Percentiles rank a stretch among this genome's conserved stretches.
phyloP scores from a whole-genome alignment of 2,888 invertebrate species.

The Platerodrilus igneus region DNA sequence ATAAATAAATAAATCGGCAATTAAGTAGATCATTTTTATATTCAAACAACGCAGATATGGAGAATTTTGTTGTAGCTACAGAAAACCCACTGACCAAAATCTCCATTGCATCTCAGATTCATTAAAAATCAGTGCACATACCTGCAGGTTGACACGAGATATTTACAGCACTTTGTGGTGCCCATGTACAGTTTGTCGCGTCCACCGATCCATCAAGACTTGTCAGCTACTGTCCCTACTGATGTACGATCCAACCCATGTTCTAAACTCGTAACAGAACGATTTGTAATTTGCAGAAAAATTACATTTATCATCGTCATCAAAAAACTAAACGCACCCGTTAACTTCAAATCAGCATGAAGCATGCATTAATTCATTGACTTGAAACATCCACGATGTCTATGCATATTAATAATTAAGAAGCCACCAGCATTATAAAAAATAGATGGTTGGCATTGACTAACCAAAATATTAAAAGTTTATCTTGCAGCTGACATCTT shows the following conservation, averaged over 20 bases:
- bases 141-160: slow-evolving; percentile 17
- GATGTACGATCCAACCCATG: slow-evolving; percentile 30
- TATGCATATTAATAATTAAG: no score
- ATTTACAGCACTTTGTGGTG: slow-evolving; percentile 28
- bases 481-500: slow-evolving; percentile 15
- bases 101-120: no score
- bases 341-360: no score
- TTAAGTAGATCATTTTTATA: no score
- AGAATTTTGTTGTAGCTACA: no score
- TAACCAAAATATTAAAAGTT: slow-evolving; percentile 17
- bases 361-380: no score
- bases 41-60: no score
- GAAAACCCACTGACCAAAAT: no score
- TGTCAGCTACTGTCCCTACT: slow-evolving; percentile 36
- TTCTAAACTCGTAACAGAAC: slow-evolving; percentile 21
- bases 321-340: no score
- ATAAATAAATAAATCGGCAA: no score
- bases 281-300: slow-evolving; percentile 19
- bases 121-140: slow-evolving; percentile 22
- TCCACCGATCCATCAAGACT: slow-evolving; percentile 37
- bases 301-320: slow-evolving; percentile 18
- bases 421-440: no score
- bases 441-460: no score
- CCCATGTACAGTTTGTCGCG: slow-evolving; percentile 35
- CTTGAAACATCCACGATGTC: background rate